Evolutionary conservation across 1,140 invertebrate genomes (phyloP).

Genomic region (Helicoverpa zea): DNA sequence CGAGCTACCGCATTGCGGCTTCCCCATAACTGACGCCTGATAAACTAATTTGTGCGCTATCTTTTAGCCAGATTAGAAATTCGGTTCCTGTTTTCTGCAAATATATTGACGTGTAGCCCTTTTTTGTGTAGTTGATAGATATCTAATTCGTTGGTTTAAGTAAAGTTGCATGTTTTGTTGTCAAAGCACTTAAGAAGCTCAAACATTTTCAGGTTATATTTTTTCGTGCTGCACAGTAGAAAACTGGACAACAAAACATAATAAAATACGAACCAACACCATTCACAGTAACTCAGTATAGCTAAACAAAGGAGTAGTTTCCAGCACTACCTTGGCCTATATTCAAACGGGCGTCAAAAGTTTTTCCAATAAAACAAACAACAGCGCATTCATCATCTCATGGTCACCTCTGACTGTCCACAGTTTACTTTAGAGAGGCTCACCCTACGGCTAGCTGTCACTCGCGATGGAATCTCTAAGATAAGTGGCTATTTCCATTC

Average conservation of each 20-base stretch:
- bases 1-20: constrained; percentile 10
- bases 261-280: too few species aligned
- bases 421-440: neutral
- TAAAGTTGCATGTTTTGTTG: too few species aligned
- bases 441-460: neutral
- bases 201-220: too few species aligned
- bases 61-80: neutral
- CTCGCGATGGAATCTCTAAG: neutral
- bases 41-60: constrained; percentile 4
- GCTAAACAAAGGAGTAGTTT: too few species aligned
- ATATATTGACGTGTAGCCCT: too few species aligned
- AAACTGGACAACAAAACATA: too few species aligned
- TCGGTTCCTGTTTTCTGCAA: neutral
- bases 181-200: too few species aligned
- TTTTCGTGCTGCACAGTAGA: too few species aligned
- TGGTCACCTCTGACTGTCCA: neutral
- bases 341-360: neutral
- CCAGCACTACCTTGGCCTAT: neutral
- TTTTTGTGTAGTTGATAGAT: too few species aligned
- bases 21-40: neutral
- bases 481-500: constrained; percentile 16
- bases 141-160: too few species aligned
- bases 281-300: too few species aligned
- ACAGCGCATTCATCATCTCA: neutral
- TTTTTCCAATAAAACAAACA: neutral